Conservation (phyloP, 2,888 invertebrate genomes). For the Dione vanillae region DNA sequence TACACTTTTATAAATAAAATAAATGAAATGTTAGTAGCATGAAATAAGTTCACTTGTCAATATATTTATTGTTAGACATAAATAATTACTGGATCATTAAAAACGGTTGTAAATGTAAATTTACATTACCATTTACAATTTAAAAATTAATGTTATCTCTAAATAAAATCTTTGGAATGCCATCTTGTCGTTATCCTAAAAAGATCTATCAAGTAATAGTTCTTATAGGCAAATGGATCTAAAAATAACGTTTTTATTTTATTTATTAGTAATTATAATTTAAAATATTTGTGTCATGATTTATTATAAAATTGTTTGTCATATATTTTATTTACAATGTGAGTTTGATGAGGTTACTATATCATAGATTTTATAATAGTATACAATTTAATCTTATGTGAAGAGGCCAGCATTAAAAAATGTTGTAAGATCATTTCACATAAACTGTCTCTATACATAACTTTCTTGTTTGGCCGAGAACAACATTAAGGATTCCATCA, state of each 20-base stretch:
- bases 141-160: not conserved
- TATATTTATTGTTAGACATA: not conserved
- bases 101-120: not conserved
- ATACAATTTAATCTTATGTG: not conserved
- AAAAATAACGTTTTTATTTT: not conserved
- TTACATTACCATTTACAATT: not conserved
- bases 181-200: not conserved
- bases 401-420: not conserved
- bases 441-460: constrained; percentile 83
- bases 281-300: not conserved
- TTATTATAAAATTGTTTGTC: not conserved
- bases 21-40: constrained; percentile 31
- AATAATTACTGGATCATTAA: constrained; percentile 10
- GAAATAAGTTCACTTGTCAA: constrained; percentile 47
- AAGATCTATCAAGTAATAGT: constrained; percentile 13
- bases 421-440: constrained; percentile 2
- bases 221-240: not conserved
- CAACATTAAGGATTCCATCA: constrained; percentile 91
- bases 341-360: not conserved
- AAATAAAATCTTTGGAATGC: constrained; percentile 24
- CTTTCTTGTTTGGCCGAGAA: constrained; percentile 92
- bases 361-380: not conserved
- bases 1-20: constrained; percentile 18
- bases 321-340: constrained; percentile 9
- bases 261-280: not conserved